These are phyloP conservation scores for Zeus faber DNA, from an alignment of 2,113 vertebrate species.

Conservation along the genomic window DNA sequence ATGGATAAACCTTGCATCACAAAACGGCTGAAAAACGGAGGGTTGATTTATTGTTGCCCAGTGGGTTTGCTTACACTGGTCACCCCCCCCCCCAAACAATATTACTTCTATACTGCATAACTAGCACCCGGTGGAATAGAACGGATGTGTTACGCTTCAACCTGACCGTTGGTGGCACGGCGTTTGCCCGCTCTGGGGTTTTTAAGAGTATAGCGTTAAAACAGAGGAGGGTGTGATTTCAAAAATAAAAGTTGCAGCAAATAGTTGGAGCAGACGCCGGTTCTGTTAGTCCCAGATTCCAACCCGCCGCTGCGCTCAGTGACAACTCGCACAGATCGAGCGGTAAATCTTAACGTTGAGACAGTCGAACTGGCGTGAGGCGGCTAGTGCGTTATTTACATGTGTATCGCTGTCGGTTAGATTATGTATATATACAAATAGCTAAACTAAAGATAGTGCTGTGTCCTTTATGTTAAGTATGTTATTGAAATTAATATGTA, in stretches of 20 bases:
- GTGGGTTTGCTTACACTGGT: not conserved
- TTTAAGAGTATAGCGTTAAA: too few relatives aligned
- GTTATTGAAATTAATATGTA: conserved; percentile 72
- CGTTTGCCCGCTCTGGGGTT: not conserved
- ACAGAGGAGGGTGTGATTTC: not conserved
- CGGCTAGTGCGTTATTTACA: conserved; percentile 42
- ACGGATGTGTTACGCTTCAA: too few relatives aligned
- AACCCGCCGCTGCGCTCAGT: conserved; percentile 37
- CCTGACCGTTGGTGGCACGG: not conserved
- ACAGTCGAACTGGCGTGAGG: conserved; percentile 34
- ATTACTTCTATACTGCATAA: too few relatives aligned
- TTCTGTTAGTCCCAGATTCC: conserved; percentile 29
- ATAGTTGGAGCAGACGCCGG: not conserved
- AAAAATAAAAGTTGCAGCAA: not conserved
- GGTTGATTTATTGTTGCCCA: not conserved
- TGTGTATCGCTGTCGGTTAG: conserved; percentile 69
- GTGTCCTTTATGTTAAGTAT: conserved; percentile 77
- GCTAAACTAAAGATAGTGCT: conserved; percentile 65
- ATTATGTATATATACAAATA: conserved; percentile 74
- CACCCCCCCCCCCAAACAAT: too few relatives aligned
- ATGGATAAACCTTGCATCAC: too few relatives aligned
- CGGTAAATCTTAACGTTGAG: too few relatives aligned
- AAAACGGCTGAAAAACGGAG: too few relatives aligned
- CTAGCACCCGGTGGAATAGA: too few relatives aligned
- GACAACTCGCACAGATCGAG: conserved; percentile 32